phyloP scores from a whole-genome alignment of 1,140 invertebrate species.

The Pogonus chalceus region DNA sequence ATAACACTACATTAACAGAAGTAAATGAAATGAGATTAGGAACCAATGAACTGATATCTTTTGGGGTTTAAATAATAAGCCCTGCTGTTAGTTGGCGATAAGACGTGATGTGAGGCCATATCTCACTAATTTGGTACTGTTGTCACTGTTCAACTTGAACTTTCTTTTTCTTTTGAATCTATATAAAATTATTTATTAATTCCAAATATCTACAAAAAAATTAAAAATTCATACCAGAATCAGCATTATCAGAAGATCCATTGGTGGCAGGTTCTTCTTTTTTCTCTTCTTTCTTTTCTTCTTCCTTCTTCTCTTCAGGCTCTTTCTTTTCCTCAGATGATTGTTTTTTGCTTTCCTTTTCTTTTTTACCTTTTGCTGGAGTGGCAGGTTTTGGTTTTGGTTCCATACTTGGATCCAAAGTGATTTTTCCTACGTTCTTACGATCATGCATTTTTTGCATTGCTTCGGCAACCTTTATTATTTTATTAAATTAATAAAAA shows the following conservation, averaged over 20 bases:
- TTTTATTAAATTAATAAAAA: neutral
- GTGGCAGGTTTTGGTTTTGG: constrained; percentile 68
- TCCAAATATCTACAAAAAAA: neutral
- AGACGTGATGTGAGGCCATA: too few relatives aligned
- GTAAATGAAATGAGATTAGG: neutral
- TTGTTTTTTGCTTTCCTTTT: constrained; percentile 58
- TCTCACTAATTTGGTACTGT: neutral
- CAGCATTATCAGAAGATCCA: constrained; percentile 42
- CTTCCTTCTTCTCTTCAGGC: constrained; percentile 48
- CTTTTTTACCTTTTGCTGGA: constrained; percentile 58
- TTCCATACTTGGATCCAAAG: constrained; percentile 68
- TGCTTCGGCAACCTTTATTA: constrained; percentile 61
- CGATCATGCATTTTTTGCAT: constrained; percentile 89
- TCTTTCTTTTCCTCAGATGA: constrained; percentile 58
- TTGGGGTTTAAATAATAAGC: constrained; percentile 4
- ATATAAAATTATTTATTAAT: constrained; percentile 10
- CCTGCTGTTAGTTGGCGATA: neutral
- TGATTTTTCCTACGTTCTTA: constrained; percentile 82
- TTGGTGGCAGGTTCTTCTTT: constrained; percentile 41
- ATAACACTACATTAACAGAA: too few relatives aligned
- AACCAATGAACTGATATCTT: constrained; percentile 2
- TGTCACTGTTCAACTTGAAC: constrained; percentile 36
- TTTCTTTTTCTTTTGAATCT: constrained; percentile 42
- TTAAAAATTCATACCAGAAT: constrained; percentile 33
- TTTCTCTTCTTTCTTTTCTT: constrained; percentile 46